Conservation (phyloP, 2,113 vertebrate species). For the Nestor notabilis region DNA sequence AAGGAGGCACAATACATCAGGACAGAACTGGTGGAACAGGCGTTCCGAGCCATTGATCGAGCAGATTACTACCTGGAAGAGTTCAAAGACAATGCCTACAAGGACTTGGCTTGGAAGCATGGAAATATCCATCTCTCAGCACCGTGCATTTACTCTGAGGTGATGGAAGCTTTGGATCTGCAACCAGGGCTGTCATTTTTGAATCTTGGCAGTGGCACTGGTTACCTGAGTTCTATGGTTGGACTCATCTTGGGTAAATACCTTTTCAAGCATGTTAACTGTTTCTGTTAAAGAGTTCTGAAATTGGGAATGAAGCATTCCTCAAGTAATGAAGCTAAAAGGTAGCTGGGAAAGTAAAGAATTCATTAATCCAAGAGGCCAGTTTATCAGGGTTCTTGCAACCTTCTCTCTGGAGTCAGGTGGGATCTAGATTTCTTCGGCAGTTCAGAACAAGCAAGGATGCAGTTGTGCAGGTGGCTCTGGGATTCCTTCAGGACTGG, state of each 20-base stretch:
- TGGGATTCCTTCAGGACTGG: not conserved
- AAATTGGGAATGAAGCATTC: not conserved
- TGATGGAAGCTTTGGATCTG: conserved; percentile 97
- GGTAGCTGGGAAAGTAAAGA: not conserved
- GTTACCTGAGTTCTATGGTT: conserved; percentile 98
- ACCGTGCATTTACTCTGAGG: conserved; percentile 97
- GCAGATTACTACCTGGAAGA: conserved; percentile 98
- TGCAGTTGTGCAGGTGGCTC: not conserved
- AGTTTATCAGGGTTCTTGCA: not conserved
- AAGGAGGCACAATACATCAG: conserved; percentile 97
- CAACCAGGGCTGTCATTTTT: conserved; percentile 93
- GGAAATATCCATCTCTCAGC: conserved; percentile 97
- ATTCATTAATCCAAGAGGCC: not conserved
- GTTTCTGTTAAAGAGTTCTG: not conserved
- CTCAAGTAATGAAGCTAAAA: not conserved
- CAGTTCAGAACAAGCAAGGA: not conserved
- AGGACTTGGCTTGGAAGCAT: conserved; percentile 96
- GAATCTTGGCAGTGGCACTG: conserved; percentile 96
- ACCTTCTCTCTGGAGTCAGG: not conserved
- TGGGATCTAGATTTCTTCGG: not conserved
- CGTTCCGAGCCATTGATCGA: conserved; percentile 92
- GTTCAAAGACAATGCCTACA: conserved; percentile 95
- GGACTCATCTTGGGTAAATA: conserved; percentile 92
- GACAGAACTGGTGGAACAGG: conserved; percentile 91
- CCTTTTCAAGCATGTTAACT: not conserved